Conservation (phyloP, 2,797 vertebrate species). For the Squalus acanthias region DNA sequence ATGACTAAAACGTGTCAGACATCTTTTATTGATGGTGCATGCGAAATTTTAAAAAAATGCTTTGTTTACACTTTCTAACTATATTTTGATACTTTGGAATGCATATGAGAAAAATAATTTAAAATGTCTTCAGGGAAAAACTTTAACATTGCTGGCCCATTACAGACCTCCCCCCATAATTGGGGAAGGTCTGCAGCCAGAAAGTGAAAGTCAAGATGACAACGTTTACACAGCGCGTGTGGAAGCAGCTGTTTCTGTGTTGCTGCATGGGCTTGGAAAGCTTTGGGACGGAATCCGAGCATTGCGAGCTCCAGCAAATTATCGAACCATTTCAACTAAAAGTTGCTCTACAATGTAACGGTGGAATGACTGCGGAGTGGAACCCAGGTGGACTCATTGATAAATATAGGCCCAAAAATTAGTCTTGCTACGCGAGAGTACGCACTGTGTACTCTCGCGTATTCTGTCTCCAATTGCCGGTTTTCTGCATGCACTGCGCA, state of each 20-base stretch:
- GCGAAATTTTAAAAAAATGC: neutral
- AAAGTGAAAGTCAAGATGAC: neutral
- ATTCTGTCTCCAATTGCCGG: too few species aligned
- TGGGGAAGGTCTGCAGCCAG: neutral
- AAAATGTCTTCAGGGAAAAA: neutral
- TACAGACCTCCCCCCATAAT: neutral
- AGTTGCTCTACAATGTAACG: neutral
- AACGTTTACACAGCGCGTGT: neutral
- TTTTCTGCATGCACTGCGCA: too few species aligned
- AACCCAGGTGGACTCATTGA: neutral
- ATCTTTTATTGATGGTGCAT: neutral
- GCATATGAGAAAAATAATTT: neutral
- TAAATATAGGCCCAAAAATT: neutral
- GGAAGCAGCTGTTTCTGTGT: conserved; percentile 10
- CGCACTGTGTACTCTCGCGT: too few species aligned
- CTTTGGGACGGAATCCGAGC: neutral
- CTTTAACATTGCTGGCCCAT: neutral
- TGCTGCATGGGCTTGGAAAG: neutral
- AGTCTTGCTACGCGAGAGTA: too few species aligned
- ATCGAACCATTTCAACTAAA: neutral
- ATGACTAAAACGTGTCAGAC: neutral
- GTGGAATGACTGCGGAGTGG: neutral
- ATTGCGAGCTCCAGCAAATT: neutral
- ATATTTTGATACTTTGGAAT: neutral
- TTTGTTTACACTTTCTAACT: neutral